These are phyloP conservation scores for Chionomys nivalis DNA, from an alignment of 2,113 vertebrate genomes.

Conservation along the genomic window DNA sequence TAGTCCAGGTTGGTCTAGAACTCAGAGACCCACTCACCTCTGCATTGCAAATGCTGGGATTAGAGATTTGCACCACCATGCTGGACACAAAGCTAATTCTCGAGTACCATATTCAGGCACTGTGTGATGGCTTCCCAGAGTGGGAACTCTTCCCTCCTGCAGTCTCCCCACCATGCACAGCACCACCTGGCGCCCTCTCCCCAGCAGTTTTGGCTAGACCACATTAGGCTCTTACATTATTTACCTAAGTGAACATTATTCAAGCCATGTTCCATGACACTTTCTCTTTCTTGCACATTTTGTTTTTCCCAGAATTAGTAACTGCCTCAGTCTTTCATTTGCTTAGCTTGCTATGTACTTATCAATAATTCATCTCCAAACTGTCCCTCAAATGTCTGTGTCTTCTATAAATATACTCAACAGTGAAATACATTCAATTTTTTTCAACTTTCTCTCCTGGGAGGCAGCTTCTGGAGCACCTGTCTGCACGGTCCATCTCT, in stretches of 20 bases:
- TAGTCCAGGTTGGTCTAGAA: neutral
- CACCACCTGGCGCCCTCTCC: neutral
- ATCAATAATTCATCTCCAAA: conserved; percentile 41
- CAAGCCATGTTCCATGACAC: neutral
- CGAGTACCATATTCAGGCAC: neutral
- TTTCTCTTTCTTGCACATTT: conserved; percentile 30
- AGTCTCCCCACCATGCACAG: neutral
- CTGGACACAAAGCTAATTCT: neutral
- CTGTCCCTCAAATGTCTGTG: conserved; percentile 23
- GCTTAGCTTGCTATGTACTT: conserved; percentile 47
- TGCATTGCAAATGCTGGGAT: neutral
- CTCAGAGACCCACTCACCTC: neutral
- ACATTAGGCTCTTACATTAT: neutral
- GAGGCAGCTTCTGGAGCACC: neutral
- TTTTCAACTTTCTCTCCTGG: neutral
- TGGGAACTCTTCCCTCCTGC: neutral
- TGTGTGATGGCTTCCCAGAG: neutral
- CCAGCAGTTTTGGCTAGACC: neutral
- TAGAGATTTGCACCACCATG: neutral
- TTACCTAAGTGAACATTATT: neutral
- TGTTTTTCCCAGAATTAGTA: conserved; percentile 38
- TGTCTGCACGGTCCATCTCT: neutral
- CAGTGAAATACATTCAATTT: neutral
- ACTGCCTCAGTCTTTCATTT: neutral
- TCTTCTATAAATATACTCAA: conserved; percentile 31